phyloP scores from a whole-genome alignment of 2,797 vertebrate species.

The Pogoniulus pusillus region DNA sequence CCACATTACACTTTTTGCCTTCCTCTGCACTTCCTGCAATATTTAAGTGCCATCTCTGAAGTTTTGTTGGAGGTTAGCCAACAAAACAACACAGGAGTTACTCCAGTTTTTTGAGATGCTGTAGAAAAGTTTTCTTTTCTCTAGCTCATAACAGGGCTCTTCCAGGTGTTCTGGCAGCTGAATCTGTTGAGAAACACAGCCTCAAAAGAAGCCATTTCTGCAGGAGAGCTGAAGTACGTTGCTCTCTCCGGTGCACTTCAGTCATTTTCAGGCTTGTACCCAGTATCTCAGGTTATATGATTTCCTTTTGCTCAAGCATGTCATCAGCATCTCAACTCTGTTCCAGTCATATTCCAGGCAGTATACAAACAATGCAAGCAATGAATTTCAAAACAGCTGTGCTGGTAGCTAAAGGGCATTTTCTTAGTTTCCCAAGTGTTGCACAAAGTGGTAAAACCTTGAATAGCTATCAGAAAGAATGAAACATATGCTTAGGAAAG shows the following conservation, averaged over 20 bases:
- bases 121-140: not conserved
- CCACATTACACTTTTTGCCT: not conserved
- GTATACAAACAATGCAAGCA: not conserved
- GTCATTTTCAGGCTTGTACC: not conserved
- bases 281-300: not conserved
- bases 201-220: not conserved
- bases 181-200: not conserved
- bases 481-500: not conserved
- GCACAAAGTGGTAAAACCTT: not conserved
- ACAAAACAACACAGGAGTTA: not conserved
- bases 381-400: not conserved
- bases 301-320: slow-evolving; percentile 6
- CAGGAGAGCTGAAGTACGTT: not conserved
- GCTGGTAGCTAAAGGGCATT: not conserved
- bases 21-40: not conserved
- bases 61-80: not conserved
- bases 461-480: not conserved
- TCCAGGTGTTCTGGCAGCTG: not conserved
- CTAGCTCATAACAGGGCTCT: not conserved
- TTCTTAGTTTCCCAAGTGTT: not conserved
- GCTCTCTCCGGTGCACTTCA: not conserved
- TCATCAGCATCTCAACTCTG: not conserved
- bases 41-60: not conserved
- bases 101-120: not conserved
- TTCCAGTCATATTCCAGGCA: not conserved